Evolutionary conservation across 2,888 invertebrate species (phyloP).

Genomic region (Morpho helenor): DNA sequence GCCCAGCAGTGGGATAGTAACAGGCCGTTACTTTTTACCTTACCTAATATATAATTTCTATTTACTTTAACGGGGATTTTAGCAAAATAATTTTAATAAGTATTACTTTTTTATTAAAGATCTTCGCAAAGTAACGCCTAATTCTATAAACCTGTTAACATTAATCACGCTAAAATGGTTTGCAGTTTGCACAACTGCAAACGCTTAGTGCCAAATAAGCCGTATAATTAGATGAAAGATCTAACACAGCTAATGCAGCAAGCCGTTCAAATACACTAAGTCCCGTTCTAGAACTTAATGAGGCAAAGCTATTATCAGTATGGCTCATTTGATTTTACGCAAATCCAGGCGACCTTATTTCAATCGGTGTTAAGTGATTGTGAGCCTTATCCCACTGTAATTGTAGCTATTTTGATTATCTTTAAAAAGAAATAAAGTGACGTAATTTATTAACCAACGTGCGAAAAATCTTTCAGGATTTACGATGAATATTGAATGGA

Average conservation of each 20-base stretch:
- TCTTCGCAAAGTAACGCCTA: no score
- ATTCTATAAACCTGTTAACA: no score
- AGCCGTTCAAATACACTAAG: constrained; percentile 27
- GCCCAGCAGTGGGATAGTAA: no score
- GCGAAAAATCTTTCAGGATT: constrained; percentile 7
- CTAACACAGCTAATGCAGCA: constrained; percentile 13
- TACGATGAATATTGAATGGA: constrained; percentile 15
- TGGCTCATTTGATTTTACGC: constrained; percentile 63
- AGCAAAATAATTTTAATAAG: no score
- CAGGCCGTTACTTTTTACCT: no score
- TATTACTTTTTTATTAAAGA: no score
- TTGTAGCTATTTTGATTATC: neutral
- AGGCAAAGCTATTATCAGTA: constrained; percentile 54
- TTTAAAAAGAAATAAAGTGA: constrained; percentile 1
- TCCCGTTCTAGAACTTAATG: constrained; percentile 48
- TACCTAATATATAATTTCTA: no score
- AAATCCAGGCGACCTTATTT: constrained; percentile 44
- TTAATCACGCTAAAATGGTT: neutral
- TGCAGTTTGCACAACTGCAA: neutral
- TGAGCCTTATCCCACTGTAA: constrained; percentile 37
- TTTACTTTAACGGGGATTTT: no score
- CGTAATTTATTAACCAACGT: constrained; percentile 2
- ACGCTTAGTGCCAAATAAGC: neutral
- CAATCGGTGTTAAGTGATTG: constrained; percentile 43
- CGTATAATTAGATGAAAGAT: constrained; percentile 5